Percentiles rank a stretch among this genome's conserved stretches.
Conservation (phyloP, 2,113 vertebrate genomes). For the Oreocharis arfaki region DNA sequence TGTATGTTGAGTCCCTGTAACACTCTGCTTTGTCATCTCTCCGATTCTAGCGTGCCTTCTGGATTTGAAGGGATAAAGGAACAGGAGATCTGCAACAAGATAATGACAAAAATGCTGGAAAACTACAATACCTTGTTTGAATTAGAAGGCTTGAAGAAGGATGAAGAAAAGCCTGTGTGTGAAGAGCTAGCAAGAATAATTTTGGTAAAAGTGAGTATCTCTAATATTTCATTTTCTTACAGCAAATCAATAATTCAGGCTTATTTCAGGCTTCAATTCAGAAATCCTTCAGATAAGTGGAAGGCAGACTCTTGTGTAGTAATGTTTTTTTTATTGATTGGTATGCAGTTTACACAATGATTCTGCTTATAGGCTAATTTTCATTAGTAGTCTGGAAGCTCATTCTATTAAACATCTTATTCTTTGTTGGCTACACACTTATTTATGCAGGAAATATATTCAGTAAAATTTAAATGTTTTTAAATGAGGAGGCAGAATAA, state of each 20-base stretch:
- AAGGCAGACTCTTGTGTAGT: not conserved
- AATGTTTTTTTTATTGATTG: not conserved
- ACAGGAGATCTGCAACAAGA: slow-evolving; percentile 89
- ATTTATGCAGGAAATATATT: not conserved
- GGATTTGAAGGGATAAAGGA: slow-evolving; percentile 87
- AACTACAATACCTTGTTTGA: slow-evolving; percentile 83
- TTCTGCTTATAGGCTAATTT: not conserved
- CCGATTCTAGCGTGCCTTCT: slow-evolving; percentile 76
- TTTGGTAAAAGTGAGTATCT: slow-evolving; percentile 80
- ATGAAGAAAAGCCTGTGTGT: slow-evolving; percentile 24
- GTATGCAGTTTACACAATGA: not conserved
- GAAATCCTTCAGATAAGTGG: not conserved
- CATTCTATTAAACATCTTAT: not conserved
- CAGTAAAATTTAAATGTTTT: not conserved
- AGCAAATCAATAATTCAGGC: not conserved
- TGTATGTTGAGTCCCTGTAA: not conserved
- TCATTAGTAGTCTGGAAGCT: not conserved
- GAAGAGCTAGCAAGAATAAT: slow-evolving; percentile 70
- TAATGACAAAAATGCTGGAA: slow-evolving; percentile 86
- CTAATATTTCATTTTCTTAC: not conserved
- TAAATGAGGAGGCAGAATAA: not conserved
- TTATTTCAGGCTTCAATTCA: not conserved
- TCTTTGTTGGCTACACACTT: not conserved
- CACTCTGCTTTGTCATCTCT: not conserved
- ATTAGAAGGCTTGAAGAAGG: slow-evolving; percentile 41